Evolutionary conservation across 2,797 vertebrate species (phyloP), one percentile per base, ranked within the genome.

Genomic region (Diceros bicornis): DNA sequence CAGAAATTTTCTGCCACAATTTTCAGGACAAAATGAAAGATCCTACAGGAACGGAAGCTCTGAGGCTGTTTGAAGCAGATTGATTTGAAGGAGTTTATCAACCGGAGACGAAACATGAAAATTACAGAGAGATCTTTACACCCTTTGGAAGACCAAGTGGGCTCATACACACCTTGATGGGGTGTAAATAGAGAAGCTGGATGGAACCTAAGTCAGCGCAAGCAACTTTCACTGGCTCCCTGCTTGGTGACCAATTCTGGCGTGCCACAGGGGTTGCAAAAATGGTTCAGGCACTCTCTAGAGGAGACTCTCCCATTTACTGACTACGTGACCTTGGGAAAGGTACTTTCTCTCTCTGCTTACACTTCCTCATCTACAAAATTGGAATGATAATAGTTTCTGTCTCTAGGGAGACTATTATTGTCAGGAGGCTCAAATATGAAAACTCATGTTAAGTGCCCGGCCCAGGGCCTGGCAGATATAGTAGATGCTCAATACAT

Each of bases 21-120:
- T 98, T 98, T 96, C 97, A 97, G 96, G 88, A 98, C 74, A 97
- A 97, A 98, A 98, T 97, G 97, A 98, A 98, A 97, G 91, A 84
- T 97, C 94, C 59, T 86, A 84, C 69, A 96, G 95, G 81, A 97
- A 44, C 84, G 86, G 74, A 72, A 97, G 96, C 94, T 89, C 84
- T 47, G 96, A 86, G 96, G 90, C 91, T 97, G 41, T 87, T 98
- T 68, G 14, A 78, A 84, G 59, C 27, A 84, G 83, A 83, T 91
- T 91, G 71, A 98, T 95, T 98, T 95, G 94, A 96, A 96, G 96
- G 97, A 98, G 95, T 98, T 98, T 94, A 94, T 97, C 97, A 96
- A 95, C 81, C 98, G 83, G 88, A 97, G 92, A 96, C 78, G 93
- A 97, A 98, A 82, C 98, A 97, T 92, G 93, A 88, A 98, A 96